Percentiles rank a stretch among this genome's conserved stretches.
Conservation (phyloP, 2,113 vertebrate species). For the Polypterus senegalus region DNA sequence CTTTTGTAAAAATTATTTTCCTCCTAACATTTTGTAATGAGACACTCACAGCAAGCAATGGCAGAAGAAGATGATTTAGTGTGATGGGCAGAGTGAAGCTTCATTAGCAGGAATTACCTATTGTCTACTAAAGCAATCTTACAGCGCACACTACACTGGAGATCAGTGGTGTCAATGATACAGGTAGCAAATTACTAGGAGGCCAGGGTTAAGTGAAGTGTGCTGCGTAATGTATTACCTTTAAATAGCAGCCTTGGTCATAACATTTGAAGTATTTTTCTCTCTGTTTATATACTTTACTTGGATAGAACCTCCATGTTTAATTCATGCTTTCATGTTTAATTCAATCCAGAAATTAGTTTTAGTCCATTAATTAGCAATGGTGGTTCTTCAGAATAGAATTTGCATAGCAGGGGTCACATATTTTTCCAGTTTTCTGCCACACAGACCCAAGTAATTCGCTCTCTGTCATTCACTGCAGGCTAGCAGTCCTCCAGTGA, state of each 20-base stretch:
- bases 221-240: conserved; percentile 32
- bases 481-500: no score
- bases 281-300: conserved; percentile 20
- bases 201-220: conserved; percentile 30
- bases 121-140: conserved; percentile 62
- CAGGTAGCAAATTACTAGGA: conserved; percentile 52
- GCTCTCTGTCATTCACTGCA: neutral
- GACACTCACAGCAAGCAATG: conserved; percentile 12
- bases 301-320: conserved; percentile 44
- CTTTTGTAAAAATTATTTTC: conserved; percentile 23
- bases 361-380: conserved; percentile 60
- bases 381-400: conserved; percentile 48
- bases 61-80: conserved; percentile 53
- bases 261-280: conserved; percentile 19
- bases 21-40: conserved; percentile 4
- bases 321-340: conserved; percentile 57
- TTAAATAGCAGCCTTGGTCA: conserved; percentile 33
- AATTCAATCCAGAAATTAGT: conserved; percentile 42
- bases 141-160: conserved; percentile 28
- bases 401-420: conserved; percentile 40
- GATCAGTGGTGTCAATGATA: conserved; percentile 44
- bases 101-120: conserved; percentile 69
- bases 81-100: conserved; percentile 63
- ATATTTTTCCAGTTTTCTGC: conserved; percentile 30
- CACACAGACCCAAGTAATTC: neutral